Evolutionary conservation across 2,888 invertebrate species (phyloP).

Genomic region (Mythimna pallens): DNA sequence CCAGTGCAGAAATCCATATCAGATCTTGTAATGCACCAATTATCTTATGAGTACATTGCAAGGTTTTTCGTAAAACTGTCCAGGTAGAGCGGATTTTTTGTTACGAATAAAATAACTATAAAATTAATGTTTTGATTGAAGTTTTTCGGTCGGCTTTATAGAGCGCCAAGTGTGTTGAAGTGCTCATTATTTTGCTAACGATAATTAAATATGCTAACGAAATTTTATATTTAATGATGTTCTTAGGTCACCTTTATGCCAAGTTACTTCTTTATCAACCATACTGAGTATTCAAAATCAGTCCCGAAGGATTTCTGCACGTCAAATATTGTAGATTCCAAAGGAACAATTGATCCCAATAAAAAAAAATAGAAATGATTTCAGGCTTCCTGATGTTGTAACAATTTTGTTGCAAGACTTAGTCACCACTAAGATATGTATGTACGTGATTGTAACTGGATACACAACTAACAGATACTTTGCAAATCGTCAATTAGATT

Average conservation of each 20-base stretch:
- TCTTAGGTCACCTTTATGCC: background rate
- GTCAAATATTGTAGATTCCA: background rate
- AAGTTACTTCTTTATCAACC: background rate
- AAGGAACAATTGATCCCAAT: background rate
- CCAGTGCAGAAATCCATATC: constrained; percentile 76
- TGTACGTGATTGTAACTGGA: constrained; percentile 19
- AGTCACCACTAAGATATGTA: constrained; percentile 5
- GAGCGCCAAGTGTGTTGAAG: constrained; percentile 1
- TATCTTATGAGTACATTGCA: constrained; percentile 65
- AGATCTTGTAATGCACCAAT: constrained; percentile 84
- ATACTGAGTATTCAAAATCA: background rate
- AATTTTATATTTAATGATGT: background rate
- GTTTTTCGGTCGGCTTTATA: constrained; percentile 25
- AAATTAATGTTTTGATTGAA: constrained; percentile 40
- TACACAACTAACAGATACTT: constrained; percentile 18
- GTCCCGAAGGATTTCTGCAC: too few relatives aligned
- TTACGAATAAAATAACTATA: constrained; percentile 47
- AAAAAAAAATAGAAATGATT: background rate
- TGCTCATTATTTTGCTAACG: background rate
- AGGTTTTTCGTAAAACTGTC: constrained; percentile 45
- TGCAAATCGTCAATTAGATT: constrained; percentile 34
- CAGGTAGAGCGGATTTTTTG: constrained; percentile 46
- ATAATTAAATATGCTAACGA: background rate
- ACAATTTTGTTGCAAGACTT: constrained; percentile 10
- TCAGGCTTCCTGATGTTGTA: background rate